phyloP scores from a whole-genome alignment of 2,888 invertebrate species.

The Lepetodrilus schrolli region DNA sequence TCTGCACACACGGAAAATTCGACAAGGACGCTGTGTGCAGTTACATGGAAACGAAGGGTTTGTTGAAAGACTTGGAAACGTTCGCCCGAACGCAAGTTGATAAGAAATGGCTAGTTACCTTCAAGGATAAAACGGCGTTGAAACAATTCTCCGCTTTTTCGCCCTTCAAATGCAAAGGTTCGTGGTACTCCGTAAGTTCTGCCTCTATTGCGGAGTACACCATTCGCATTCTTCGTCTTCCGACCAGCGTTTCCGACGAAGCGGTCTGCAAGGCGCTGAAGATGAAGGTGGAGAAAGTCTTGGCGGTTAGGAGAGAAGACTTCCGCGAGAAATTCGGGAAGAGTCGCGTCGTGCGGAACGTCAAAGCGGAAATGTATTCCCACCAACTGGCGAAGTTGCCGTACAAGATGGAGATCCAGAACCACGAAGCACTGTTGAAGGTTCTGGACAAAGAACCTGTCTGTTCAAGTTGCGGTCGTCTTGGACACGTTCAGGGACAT shows the following conservation, averaged over 20 bases:
- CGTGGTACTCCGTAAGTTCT: neutral
- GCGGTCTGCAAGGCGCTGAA: neutral
- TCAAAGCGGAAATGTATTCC: neutral
- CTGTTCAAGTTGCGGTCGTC: neutral
- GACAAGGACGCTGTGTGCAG: constrained; percentile 1
- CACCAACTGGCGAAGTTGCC: constrained; percentile 1
- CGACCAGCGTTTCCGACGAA: neutral
- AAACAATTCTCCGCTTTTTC: neutral
- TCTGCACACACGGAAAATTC: constrained; percentile 6
- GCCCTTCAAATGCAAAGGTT: neutral
- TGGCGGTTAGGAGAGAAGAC: neutral
- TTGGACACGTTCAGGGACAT: neutral
- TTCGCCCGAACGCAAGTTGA: neutral
- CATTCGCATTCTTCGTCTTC: neutral
- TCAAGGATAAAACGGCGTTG: neutral
- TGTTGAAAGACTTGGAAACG: neutral
- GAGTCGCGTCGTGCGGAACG: neutral
- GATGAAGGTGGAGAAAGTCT: neutral
- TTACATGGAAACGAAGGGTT: neutral
- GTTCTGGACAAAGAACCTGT: neutral
- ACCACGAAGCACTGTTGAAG: neutral
- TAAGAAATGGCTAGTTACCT: neutral
- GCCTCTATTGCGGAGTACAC: neutral
- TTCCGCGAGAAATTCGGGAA: neutral
- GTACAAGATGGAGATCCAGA: neutral